These are phyloP conservation scores for Typhlichthys subterraneus DNA, from an alignment of 2,797 vertebrate genomes.

Conservation along the genomic window DNA sequence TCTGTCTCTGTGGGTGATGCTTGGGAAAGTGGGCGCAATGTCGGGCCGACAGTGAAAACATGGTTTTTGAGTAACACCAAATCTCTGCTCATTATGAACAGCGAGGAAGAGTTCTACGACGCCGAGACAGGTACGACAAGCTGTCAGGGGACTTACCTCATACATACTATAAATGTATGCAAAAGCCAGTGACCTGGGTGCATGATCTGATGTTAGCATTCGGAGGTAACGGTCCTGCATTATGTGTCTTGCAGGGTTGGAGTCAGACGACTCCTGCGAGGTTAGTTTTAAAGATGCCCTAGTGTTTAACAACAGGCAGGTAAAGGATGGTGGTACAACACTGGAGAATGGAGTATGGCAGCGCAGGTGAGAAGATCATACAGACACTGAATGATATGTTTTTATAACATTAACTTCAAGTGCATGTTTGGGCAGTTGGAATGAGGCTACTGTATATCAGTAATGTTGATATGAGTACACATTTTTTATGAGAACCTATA, in stretches of 20 bases:
- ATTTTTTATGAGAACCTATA: not conserved
- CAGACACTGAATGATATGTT: slow-evolving; percentile 8
- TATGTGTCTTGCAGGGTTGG: slow-evolving; percentile 80
- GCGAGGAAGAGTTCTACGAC: slow-evolving; percentile 97
- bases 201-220: no score
- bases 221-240: not conserved
- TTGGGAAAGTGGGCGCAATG: slow-evolving; percentile 39
- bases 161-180: no score
- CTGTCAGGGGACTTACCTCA: not conserved
- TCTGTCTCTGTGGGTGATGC: slow-evolving; percentile 54
- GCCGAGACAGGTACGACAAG: slow-evolving; percentile 89
- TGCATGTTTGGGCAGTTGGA: not conserved
- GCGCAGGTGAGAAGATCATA: slow-evolving; percentile 77
- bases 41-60: slow-evolving; percentile 55
- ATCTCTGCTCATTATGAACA: slow-evolving; percentile 85
- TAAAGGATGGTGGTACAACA: slow-evolving; percentile 64
- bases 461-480: not conserved
- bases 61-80: slow-evolving; percentile 68
- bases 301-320: slow-evolving; percentile 75
- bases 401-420: not conserved
- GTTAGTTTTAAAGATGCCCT: slow-evolving; percentile 85
- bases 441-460: not conserved
- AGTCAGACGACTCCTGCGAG: slow-evolving; percentile 94
- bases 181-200: no score
- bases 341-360: slow-evolving; percentile 88